Evolutionary conservation across 2,888 invertebrate species (phyloP).

Genomic region (Mycalesis mineus): DNA sequence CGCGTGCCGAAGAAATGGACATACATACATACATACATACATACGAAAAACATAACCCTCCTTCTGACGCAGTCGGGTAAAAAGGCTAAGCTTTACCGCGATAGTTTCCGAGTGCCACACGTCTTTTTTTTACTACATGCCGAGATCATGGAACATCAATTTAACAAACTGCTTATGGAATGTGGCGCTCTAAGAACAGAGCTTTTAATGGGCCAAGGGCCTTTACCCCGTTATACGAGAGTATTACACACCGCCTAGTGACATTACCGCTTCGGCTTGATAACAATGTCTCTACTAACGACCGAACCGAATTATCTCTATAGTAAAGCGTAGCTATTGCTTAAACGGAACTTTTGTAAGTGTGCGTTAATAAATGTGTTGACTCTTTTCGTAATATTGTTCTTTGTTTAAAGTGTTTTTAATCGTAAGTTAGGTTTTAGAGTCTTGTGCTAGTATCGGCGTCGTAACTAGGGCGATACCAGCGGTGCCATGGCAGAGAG

Average conservation of each 20-base stretch:
- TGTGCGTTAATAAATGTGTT: background rate
- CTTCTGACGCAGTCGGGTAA: no score
- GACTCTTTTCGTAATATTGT: background rate
- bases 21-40: no score
- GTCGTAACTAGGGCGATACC: no score
- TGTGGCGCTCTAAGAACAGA: background rate
- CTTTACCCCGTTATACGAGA: background rate
- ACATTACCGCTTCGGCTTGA: slow-evolving; percentile 20
- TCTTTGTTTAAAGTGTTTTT: no score
- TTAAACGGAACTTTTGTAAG: background rate
- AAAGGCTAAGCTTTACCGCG: no score
- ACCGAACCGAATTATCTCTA: slow-evolving; percentile 20
- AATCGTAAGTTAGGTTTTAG: no score
- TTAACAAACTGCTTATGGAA: slow-evolving; percentile 1
- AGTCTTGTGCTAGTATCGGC: no score
- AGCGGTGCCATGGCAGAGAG: no score
- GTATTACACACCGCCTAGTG: background rate
- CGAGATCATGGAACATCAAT: background rate
- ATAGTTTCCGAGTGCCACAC: no score
- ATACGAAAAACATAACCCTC: no score
- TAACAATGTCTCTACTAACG: slow-evolving; percentile 24
- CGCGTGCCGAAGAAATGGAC: no score
- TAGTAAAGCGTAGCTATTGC: background rate
- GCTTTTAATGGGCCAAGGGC: background rate
- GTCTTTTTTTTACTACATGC: no score